Evolutionary conservation across 2,797 vertebrate species (phyloP), one percentile per base, ranked within the genome.

Genomic region (Acanthis flammea): DNA sequence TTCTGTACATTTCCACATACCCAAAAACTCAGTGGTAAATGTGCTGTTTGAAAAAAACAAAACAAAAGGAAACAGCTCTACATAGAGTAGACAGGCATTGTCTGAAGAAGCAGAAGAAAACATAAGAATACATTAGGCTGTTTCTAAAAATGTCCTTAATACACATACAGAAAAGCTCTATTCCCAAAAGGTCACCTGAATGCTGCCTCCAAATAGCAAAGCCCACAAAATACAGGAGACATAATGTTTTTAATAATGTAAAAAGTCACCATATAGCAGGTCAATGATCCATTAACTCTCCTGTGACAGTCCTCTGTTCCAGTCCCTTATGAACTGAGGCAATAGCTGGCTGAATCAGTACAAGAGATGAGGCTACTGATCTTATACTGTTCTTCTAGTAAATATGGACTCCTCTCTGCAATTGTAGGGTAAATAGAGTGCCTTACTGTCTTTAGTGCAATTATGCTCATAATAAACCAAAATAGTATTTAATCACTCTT

Each of bases 161-260:
- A 74, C 37, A 80, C 25, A 68, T 6, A 60, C 1, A 77, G 39
- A 82, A 94, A 85, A 85, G 30, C 21, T 27, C 33, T 77, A 86
- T 75, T 77, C 62, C 68, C 72, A 58, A 80, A 92, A 95, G 86
- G 85, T 92, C 89, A 71, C 45, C 45, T 71, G 30, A 39, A 42
- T 68, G 77, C 74, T 80, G 78, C 84, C 83, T 47, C 47, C 39
- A 68, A 92, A 74, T 39, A 87, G 61, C 25, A 87, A 67, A 91
- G 71, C 71, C 35, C 72, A 80, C 83, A 80, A 82, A 89, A 83
- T 39, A 77, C 1, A 68, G 54, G 35, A 79, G 93, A 63, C 54
- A 76, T 55, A 42, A 80, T 50, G 61, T 51, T 95, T 96, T 93
- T 77, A 94, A 97, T 93, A 93, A 95, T 28, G 61, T 58, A 91